Evolutionary conservation across 2,113 vertebrate species (phyloP), one percentile per base, ranked within the genome.

Genomic region (Pseudolaguvia tuberculata): DNA sequence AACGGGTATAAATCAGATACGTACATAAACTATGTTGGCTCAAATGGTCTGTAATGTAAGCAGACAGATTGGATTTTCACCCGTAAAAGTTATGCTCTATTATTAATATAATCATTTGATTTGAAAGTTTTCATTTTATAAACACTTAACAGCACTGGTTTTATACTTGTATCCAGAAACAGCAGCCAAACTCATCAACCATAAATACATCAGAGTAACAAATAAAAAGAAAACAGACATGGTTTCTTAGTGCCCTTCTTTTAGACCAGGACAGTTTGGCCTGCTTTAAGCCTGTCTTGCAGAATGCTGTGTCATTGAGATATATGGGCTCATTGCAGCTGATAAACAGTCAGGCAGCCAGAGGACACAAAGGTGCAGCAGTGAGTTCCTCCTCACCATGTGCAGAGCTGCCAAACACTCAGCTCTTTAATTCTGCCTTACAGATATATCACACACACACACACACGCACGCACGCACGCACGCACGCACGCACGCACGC

Each of bases 261-360:
- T 79, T 77, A 83, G 79, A 83, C 59, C 55, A 27, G 67, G 42
- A 50, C 17, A 42, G 70, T 73, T 61, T 81, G 80, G 73, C 62
- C 76, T 21, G 18, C 69, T 69, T 59, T 23, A 10, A 48, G 11
- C 47, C 66, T 21, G 65, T 77, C 79, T 74, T 58, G 77, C 59
- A 17, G 79, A 67, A 75, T 51, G 53, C 35, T 25, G 29, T 79
- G 82, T 83, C 82, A 77, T 20, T 72, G 65, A 81, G 73, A 81
- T 81, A 77, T 81, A 83, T 74, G 53, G 51, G 35, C 79, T 74
- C 74, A 59, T 63, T 81, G 68, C 59, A 11, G 15, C 23, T 77
- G 80, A 84, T 84, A 74, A 77, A 82, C 69, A 74, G 55, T 48
- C 79, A 66, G 75, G 78, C 79, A 58, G 62, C 14, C 73, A 73